phyloP scores from a whole-genome alignment of 1,140 invertebrate species.

The Saxidomus purpurata region DNA sequence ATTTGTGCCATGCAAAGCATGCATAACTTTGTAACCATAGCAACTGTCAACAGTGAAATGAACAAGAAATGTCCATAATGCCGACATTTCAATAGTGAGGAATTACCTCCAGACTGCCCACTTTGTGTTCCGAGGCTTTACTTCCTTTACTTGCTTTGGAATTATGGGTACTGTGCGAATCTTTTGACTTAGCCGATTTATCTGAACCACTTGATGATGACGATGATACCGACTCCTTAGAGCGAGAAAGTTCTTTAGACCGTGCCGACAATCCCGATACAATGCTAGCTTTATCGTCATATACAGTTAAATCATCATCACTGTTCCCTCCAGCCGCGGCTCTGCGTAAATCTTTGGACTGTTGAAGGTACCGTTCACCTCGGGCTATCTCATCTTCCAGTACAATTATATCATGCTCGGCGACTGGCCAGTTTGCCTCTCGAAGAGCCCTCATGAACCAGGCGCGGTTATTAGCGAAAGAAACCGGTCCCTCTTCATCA shows the following conservation, averaged over 20 bases:
- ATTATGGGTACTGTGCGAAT: slow-evolving; percentile 27
- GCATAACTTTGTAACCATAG: background rate
- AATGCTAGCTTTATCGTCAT: slow-evolving; percentile 56
- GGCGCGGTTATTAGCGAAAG: slow-evolving; percentile 75
- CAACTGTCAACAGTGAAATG: background rate
- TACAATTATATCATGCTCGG: slow-evolving; percentile 89
- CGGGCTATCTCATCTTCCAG: slow-evolving; percentile 79
- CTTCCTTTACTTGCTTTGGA: slow-evolving; percentile 17
- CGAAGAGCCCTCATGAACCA: slow-evolving; percentile 73
- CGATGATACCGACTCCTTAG: slow-evolving; percentile 55
- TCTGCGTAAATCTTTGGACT: slow-evolving; percentile 76
- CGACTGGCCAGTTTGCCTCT: slow-evolving; percentile 89
- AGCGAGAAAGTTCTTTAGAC: slow-evolving; percentile 60
- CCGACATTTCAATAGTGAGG: slow-evolving; percentile 14
- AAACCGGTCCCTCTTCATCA: slow-evolving; percentile 66
- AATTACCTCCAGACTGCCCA: slow-evolving; percentile 38
- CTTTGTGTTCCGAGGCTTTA: slow-evolving; percentile 14
- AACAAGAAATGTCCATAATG: background rate
- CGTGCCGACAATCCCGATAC: slow-evolving; percentile 54
- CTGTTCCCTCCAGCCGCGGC: slow-evolving; percentile 46
- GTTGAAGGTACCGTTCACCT: slow-evolving; percentile 77
- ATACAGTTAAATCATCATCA: slow-evolving; percentile 56
- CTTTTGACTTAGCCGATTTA: slow-evolving; percentile 31
- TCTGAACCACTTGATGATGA: background rate
- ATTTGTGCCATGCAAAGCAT: too few species aligned